Conservation (phyloP, 53 echinoderm and acorn worm species). For the Zoroaster sp. region DNA sequence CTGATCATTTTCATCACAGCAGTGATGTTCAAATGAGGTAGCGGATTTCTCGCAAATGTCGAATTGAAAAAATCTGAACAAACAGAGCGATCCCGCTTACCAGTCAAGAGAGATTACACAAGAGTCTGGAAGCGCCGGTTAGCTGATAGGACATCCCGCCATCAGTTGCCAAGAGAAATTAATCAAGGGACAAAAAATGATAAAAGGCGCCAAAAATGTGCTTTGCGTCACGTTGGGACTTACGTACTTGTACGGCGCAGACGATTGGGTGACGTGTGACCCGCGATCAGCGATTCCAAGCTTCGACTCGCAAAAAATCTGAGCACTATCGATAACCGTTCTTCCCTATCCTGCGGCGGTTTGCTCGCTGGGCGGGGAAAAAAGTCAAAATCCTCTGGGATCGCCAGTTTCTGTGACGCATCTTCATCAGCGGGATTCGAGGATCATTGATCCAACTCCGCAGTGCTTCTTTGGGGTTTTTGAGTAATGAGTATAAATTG, state of each 20-base stretch:
- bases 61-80: constrained; percentile 12
- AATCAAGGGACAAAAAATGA: not conserved
- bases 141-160: constrained; percentile 2
- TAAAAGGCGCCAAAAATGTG: constrained; percentile 46
- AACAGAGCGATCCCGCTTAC: constrained; percentile 18
- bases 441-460: constrained; percentile 15
- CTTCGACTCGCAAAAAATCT: not conserved
- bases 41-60: not conserved
- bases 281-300: not conserved
- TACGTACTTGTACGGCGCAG: constrained; percentile 20
- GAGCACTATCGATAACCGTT: constrained; percentile 14
- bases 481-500: constrained; percentile 45
- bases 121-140: not conserved
- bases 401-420: constrained; percentile 21
- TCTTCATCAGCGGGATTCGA: not conserved
- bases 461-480: not conserved
- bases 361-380: constrained; percentile 6
- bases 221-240: constrained; percentile 40
- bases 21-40: not conserved
- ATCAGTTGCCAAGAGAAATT: constrained; percentile 26
- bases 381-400: constrained; percentile 31
- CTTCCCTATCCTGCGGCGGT: constrained; percentile 38
- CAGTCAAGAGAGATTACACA: not conserved
- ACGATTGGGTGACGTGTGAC: constrained; percentile 38
- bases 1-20: not conserved